Percentiles rank a stretch among this genome's conserved stretches.
These are phyloP conservation scores for Aspidoscelis tigris DNA, from an alignment of 2,113 vertebrate species.

Conservation along the genomic window DNA sequence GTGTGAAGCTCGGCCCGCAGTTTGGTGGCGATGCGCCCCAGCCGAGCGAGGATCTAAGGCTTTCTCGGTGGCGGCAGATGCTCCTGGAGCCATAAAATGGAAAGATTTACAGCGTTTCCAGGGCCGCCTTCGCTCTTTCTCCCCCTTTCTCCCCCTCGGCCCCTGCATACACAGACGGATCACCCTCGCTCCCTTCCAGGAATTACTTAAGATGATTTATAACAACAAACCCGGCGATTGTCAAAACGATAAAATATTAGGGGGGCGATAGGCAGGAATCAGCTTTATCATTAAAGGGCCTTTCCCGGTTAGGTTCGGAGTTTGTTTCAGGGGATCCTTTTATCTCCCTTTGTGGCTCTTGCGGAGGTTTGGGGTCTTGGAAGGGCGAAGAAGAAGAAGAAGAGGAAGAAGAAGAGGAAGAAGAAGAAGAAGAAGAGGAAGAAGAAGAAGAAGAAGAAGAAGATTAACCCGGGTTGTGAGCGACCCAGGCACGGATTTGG, in stretches of 20 bases:
- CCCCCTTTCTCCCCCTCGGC: background rate
- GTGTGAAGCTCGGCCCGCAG: slow-evolving; percentile 74
- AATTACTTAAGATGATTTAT: slow-evolving; percentile 99
- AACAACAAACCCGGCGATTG: slow-evolving; percentile 91
- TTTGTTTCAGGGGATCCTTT: slow-evolving; percentile 2
- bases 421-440: background rate
- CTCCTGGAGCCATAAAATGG: slow-evolving; percentile 99
- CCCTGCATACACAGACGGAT: slow-evolving; percentile 62
- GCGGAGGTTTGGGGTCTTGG: slow-evolving; percentile 50
- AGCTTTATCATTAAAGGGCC: slow-evolving; percentile 66
- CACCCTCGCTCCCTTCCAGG: slow-evolving; percentile 98
- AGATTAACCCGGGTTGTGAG: slow-evolving; percentile 74
- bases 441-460: no score
- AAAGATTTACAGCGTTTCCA: slow-evolving; percentile 99
- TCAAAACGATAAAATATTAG: slow-evolving; percentile 90
- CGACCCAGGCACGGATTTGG: slow-evolving; percentile 65
- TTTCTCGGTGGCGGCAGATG: slow-evolving; percentile 95
- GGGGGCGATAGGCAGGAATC: slow-evolving; percentile 73
- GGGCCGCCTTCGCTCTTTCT: slow-evolving; percentile 72
- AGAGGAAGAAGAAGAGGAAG: background rate
- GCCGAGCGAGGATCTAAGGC: slow-evolving; percentile 89
- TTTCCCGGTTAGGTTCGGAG: slow-evolving; percentile 61
- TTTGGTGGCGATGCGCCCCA: slow-evolving; percentile 84
- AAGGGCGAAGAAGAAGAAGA: slow-evolving; percentile 11
- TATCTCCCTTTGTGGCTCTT: background rate